phyloP scores from a whole-genome alignment of 2,113 vertebrate species.

The Eretmochelys imbricata region DNA sequence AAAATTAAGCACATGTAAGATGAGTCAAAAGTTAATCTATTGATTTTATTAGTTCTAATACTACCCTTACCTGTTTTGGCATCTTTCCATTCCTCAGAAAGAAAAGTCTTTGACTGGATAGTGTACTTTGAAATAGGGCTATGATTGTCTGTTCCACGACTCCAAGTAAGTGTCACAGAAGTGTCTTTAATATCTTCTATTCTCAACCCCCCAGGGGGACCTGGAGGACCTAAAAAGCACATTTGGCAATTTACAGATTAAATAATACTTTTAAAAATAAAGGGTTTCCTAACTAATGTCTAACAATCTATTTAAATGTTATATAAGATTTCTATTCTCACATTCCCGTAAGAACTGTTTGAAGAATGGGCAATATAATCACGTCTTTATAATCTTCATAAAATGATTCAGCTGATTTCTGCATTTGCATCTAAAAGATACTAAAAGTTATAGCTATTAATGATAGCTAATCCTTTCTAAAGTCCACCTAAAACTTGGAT shows the following conservation, averaged over 20 bases:
- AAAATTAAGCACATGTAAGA: background rate
- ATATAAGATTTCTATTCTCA: background rate
- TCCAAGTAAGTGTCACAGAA: constrained; percentile 90
- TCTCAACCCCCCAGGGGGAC: constrained; percentile 92
- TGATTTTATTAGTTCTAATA: background rate
- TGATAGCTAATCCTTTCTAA: background rate
- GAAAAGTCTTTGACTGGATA: constrained; percentile 87
- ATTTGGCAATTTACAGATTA: background rate
- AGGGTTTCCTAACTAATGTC: background rate
- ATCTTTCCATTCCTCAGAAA: constrained; percentile 90
- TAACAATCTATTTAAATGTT: background rate
- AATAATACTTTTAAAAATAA: background rate
- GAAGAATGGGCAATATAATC: background rate
- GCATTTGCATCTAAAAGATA: background rate
- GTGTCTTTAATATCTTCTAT: constrained; percentile 87
- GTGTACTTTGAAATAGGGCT: constrained; percentile 97
- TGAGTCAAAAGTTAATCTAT: background rate
- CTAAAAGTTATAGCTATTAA: background rate
- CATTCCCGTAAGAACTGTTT: background rate
- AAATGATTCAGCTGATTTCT: background rate
- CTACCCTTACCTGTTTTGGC: constrained; percentile 87
- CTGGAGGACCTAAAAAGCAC: constrained; percentile 88
- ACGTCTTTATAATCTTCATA: background rate
- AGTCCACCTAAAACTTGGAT: background rate
- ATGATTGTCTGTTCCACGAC: constrained; percentile 94